Percentiles rank a stretch among this genome's conserved stretches.
Conservation (phyloP, 2,113 vertebrate species). For the Semicossyphus pulcher region DNA sequence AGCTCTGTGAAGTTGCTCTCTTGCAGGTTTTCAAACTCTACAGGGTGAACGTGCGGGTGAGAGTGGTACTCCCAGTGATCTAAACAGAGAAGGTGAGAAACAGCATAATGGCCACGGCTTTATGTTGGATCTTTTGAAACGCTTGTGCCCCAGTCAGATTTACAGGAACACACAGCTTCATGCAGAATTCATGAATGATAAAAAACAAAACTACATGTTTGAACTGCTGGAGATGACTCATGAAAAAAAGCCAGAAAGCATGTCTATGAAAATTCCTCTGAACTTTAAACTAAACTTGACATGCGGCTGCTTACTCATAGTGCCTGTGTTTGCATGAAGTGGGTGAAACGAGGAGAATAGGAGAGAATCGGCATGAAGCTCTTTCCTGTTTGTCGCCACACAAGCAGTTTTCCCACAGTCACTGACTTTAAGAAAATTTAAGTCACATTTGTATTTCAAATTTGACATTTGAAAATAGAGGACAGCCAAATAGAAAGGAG, state of each 20-base stretch:
- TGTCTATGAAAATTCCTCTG: background rate
- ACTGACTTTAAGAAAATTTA: background rate
- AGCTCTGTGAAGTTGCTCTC: slow-evolving; percentile 96
- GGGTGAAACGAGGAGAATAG: slow-evolving; percentile 24
- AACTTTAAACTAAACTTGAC: background rate
- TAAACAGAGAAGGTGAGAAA: slow-evolving; percentile 62
- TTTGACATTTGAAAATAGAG: background rate
- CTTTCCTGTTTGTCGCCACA: slow-evolving; percentile 63
- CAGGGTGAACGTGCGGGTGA: slow-evolving; percentile 85
- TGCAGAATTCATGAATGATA: background rate
- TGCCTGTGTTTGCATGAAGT: slow-evolving; percentile 36
- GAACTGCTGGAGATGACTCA: background rate
- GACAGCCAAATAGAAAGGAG: background rate
- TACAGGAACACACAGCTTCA: background rate
- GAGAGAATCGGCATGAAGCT: slow-evolving; percentile 56
- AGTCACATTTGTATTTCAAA: background rate
- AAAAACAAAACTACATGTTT: background rate
- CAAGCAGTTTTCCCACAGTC: too few species aligned
- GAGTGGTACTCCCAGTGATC: slow-evolving; percentile 96
- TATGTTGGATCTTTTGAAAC: background rate
- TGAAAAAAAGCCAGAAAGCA: background rate
- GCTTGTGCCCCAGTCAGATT: too few species aligned
- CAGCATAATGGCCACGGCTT: slow-evolving; percentile 9
- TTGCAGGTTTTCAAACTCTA: slow-evolving; percentile 91
- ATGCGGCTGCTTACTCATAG: slow-evolving; percentile 17